A percentile compares a stretch with the other conserved stretches of the same genome.
Conservation (phyloP, 1,140 invertebrate genomes). For the Acromyrmex charruanus region DNA sequence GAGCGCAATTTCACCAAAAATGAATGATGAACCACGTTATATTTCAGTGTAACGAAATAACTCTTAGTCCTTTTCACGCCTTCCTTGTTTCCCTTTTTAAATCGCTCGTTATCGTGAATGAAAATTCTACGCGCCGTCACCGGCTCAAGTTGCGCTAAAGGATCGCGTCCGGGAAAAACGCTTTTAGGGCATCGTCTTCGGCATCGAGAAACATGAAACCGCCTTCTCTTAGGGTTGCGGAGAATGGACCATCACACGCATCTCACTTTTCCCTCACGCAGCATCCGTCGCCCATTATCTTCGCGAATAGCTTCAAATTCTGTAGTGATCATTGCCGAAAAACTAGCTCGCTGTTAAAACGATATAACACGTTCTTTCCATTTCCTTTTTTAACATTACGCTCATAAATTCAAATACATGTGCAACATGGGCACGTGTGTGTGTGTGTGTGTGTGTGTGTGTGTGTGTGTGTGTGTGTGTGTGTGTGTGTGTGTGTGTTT, state of each 20-base stretch:
- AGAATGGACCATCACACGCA: constrained; percentile 69
- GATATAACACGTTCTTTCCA: not conserved
- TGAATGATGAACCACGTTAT: constrained; percentile 3
- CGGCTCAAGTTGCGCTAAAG: constrained; percentile 52
- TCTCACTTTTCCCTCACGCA: constrained; percentile 70
- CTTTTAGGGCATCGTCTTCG: constrained; percentile 64
- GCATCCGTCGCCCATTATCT: constrained; percentile 44
- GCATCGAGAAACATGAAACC: constrained; percentile 66
- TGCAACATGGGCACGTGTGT: not conserved
- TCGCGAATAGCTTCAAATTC: constrained; percentile 26
- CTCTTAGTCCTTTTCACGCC: not conserved
- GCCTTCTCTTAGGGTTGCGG: constrained; percentile 51
- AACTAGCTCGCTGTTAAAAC: constrained; percentile 14
- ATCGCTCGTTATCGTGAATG: constrained; percentile 49
- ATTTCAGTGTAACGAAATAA: constrained; percentile 4
- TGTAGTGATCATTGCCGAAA: not conserved
- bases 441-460: not conserved
- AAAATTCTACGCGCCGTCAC: constrained; percentile 43
- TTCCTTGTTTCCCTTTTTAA: constrained; percentile 1
- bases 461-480: not conserved
- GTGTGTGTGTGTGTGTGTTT: not conserved
- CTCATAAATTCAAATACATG: not conserved
- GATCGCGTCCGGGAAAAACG: constrained; percentile 44
- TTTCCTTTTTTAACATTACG: not conserved
- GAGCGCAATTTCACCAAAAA: not conserved